Evolutionary conservation across 2,113 vertebrate species (phyloP).

Genomic region (Cyprinus carpio): DNA sequence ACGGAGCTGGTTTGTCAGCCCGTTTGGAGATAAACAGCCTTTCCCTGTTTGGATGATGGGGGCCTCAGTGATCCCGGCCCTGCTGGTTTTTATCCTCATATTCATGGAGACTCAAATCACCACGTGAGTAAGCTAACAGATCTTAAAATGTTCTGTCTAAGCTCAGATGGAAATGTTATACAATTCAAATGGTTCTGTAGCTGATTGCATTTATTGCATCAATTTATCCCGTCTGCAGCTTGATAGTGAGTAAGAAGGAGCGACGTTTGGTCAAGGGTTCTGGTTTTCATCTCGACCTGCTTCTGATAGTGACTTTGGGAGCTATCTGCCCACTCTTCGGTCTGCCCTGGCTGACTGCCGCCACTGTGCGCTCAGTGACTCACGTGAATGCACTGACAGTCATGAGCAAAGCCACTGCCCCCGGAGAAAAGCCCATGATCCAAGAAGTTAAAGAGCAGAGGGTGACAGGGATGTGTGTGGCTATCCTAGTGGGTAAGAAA

Average conservation of each 20-base stretch:
- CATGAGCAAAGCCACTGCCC: slow-evolving; percentile 94
- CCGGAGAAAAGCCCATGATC: slow-evolving; percentile 92
- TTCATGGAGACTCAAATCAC: slow-evolving; percentile 78
- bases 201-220: neutral
- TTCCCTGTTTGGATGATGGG: slow-evolving; percentile 99
- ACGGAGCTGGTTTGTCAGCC: slow-evolving; percentile 94
- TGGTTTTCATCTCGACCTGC: slow-evolving; percentile 94
- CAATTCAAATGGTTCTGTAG: neutral
- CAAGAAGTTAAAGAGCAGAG: slow-evolving; percentile 97
- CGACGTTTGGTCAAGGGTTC: slow-evolving; percentile 91
- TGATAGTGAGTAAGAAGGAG: slow-evolving; percentile 96
- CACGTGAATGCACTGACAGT: slow-evolving; percentile 94
- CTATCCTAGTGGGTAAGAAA: slow-evolving; percentile 90
- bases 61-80: slow-evolving; percentile 89
- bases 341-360: slow-evolving; percentile 88
- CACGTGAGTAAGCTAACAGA: slow-evolving; percentile 79
- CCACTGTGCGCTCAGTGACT: slow-evolving; percentile 91
- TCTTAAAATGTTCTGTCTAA: neutral
- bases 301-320: slow-evolving; percentile 93
- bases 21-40: slow-evolving; percentile 86
- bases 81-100: slow-evolving; percentile 96
- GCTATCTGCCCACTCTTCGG: slow-evolving; percentile 91
- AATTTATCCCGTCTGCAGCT: slow-evolving; percentile 66
- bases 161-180: neutral
- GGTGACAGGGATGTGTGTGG: slow-evolving; percentile 87